These are phyloP conservation scores for Athrips mouffetella DNA, from an alignment of 2,888 invertebrate genomes.

Conservation along the genomic window DNA sequence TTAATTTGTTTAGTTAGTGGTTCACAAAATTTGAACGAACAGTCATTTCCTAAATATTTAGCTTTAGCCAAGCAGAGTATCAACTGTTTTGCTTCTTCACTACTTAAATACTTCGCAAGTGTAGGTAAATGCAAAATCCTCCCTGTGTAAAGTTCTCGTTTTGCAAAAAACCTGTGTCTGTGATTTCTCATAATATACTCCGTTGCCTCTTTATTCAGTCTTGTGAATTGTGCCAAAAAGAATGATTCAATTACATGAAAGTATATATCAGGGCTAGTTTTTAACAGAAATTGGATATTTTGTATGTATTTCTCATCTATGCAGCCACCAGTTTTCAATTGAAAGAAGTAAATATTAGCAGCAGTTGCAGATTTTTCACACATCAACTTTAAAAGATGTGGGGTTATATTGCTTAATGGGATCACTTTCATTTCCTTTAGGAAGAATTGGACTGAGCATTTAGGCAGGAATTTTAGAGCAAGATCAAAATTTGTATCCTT, in stretches of 20 bases:
- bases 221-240: conserved; percentile 8
- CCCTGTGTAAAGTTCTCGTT: conserved; percentile 32
- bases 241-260: conserved; percentile 32
- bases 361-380: conserved; percentile 42
- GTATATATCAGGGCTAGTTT: conserved; percentile 33
- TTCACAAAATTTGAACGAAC: conserved; percentile 30
- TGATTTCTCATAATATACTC: conserved; percentile 28
- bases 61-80: conserved; percentile 29
- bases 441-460: conserved; percentile 43
- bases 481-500: conserved; percentile 31
- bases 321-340: conserved; percentile 25
- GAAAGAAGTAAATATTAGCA: conserved; percentile 42
- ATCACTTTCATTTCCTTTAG: conserved; percentile 32
- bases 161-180: conserved; percentile 27
- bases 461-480: conserved; percentile 43
- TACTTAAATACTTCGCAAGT: conserved; percentile 25
- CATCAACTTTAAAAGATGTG: conserved; percentile 43
- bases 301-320: conserved; percentile 26
- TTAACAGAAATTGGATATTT: conserved; percentile 41
- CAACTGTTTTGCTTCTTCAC: conserved; percentile 30
- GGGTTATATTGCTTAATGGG: conserved; percentile 35
- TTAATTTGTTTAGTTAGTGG: conserved; percentile 31
- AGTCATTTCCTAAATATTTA: conserved; percentile 19
- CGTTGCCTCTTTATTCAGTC: conserved; percentile 25
- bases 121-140: conserved; percentile 27